Base-by-base conservation (phyloP, 1,140 invertebrate species). In the Cydia fagiglandana region DNA sequence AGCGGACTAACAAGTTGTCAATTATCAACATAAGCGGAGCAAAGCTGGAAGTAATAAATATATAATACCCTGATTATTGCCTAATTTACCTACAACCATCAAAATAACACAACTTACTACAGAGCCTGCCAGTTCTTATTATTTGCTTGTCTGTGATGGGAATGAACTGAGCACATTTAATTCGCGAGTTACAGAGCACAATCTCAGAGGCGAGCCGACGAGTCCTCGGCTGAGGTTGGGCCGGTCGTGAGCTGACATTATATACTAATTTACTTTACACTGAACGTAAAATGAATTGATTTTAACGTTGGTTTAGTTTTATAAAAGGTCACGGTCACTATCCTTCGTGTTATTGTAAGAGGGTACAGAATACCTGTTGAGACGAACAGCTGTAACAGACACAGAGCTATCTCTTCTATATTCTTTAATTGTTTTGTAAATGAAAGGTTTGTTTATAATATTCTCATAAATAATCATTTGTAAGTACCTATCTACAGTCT, bases 281-380 rank as follows among this genome's bases (percentile, higher is more conserved):
- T 50, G 53, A 80, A 76, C 76, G 64, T 17, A 61, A 77, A 79
- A 73, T 75, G 10, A 73, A 56, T 76, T 73, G 56, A 78, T 77
- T 77, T 61, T 64, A 76, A 64, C 74, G 30, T 56, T 75, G 20
- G 20, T 17, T 17, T 76, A 56, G 45, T 50, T 24, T 41, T 13
- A 13, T 2, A n/a, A 79, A 80, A 82, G 78, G 81, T 80, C 80
- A 81, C 15, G 78, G 81, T 73, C 47, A 53, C 78, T 83, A 81
- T 83, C 75, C 77, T 70, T 70, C 13, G 66, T 70, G 41, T 70
- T 41, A 17, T 45, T 10, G 34, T 17, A 53, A 53, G n/a, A 53
- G n/a, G 50, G 1, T 30, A 30, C 30, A 30, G 30, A 30, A 30
- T 30, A 4, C 30, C 30, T 30, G 30, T 30, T 30, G 30, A 30